These are phyloP conservation scores for Microcebus tavaratra DNA, from an alignment of 2,113 vertebrate species.

Conservation along the genomic window DNA sequence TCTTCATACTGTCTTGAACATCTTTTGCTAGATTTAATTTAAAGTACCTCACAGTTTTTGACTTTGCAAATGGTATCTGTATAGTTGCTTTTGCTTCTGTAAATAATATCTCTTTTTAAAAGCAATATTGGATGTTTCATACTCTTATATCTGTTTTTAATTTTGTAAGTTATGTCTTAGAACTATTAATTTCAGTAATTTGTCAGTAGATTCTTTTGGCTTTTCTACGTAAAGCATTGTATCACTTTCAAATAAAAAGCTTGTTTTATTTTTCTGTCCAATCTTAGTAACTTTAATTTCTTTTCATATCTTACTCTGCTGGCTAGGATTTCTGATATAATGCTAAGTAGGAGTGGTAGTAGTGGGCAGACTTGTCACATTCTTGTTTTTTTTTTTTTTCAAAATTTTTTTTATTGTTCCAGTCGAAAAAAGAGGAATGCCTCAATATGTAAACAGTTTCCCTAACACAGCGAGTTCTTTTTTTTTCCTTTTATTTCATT, in stretches of 20 bases:
- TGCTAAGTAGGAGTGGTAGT: background rate
- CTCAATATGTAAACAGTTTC: no score
- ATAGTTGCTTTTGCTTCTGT: background rate
- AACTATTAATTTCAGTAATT: background rate
- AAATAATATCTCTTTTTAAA: background rate
- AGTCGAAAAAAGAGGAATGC: no score
- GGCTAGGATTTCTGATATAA: background rate
- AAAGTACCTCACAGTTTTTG: background rate
- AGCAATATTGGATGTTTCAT: background rate
- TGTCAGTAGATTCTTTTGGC: background rate
- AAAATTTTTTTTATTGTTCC: no score
- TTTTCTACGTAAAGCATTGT: background rate
- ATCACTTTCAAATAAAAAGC: background rate
- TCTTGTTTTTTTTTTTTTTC: background rate
- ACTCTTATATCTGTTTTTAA: background rate
- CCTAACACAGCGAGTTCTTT: no score
- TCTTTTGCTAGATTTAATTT: background rate
- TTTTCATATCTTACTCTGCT: background rate
- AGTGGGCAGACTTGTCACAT: background rate
- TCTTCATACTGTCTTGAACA: background rate
- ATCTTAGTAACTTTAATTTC: background rate
- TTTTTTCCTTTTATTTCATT: no score
- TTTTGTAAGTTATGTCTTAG: background rate
- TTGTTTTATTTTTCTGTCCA: background rate
- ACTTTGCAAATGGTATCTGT: background rate